Evolutionary conservation across 2,888 invertebrate genomes (phyloP).

Genomic region (Metopia argyrocephala): DNA sequence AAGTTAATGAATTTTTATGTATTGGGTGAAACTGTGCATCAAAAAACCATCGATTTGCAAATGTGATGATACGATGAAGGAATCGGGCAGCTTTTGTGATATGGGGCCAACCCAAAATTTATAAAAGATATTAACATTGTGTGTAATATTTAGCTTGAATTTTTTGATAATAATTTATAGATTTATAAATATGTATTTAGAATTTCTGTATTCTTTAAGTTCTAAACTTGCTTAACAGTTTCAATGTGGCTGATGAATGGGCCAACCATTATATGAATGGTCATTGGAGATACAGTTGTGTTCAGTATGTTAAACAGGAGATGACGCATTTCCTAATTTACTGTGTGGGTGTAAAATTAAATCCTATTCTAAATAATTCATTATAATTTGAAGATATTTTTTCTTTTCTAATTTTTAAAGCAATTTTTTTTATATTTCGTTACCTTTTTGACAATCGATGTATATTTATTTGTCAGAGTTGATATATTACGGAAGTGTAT

Average conservation of each 20-base stretch:
- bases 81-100: not conserved
- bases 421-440: constrained; percentile 53
- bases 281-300: not conserved
- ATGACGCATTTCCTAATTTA: not conserved
- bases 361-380: not conserved
- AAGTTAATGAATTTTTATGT: constrained; percentile 13
- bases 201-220: too few species aligned
- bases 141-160: not conserved
- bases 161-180: too few species aligned
- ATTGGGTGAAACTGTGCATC: constrained; percentile 31
- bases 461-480: constrained; percentile 37
- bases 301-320: not conserved
- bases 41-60: constrained; percentile 7
- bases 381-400: not conserved
- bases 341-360: not conserved
- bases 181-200: too few species aligned
- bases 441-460: constrained; percentile 50
- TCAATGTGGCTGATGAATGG: not conserved
- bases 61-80: not conserved
- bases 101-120: constrained; percentile 11
- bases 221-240: too few species aligned
- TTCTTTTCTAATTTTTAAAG: constrained; percentile 40
- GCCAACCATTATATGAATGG: not conserved
- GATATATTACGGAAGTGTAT: constrained; percentile 22
- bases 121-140: not conserved